A percentile compares a stretch with the other conserved stretches of the same genome.
Conservation (phyloP, 2,888 invertebrate species). For the Microctonus aethiopoides region DNA sequence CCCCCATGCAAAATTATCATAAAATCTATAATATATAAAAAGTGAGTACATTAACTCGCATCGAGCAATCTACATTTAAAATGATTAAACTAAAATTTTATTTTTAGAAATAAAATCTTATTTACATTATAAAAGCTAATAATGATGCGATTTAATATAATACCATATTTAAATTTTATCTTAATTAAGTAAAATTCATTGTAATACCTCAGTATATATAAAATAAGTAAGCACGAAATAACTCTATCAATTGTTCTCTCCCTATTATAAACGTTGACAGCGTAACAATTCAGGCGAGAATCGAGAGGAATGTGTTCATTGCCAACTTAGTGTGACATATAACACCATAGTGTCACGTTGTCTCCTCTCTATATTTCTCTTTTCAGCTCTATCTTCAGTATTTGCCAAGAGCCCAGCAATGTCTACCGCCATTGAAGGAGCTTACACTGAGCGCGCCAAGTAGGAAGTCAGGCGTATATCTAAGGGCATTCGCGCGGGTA, state of each 20-base stretch:
- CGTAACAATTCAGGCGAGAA: slow-evolving; percentile 1
- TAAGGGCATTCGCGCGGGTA: slow-evolving; percentile 21
- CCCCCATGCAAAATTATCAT: neutral
- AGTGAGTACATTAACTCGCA: neutral
- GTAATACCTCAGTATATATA: neutral
- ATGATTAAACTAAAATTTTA: too few relatives aligned
- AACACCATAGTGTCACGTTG: slow-evolving; percentile 9
- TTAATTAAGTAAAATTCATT: neutral
- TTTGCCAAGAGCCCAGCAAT: slow-evolving; percentile 9
- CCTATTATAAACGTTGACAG: neutral
- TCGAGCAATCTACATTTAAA: neutral
- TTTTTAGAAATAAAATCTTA: too few relatives aligned
- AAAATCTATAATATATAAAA: neutral
- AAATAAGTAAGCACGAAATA: neutral
- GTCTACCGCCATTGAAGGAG: slow-evolving; percentile 11
- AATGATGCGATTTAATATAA: neutral
- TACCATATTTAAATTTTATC: neutral
- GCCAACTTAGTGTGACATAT: neutral
- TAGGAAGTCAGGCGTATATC: slow-evolving; percentile 33
- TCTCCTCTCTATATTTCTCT: neutral
- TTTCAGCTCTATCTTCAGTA: neutral
- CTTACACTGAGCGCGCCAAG: slow-evolving; percentile 4
- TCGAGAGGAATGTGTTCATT: slow-evolving; percentile 23
- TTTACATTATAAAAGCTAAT: too few relatives aligned
- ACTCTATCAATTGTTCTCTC: neutral